Evolutionary conservation across 2,888 invertebrate species (phyloP), one percentile per base, ranked within the genome.

Genomic region (Hermodice carunculata): DNA sequence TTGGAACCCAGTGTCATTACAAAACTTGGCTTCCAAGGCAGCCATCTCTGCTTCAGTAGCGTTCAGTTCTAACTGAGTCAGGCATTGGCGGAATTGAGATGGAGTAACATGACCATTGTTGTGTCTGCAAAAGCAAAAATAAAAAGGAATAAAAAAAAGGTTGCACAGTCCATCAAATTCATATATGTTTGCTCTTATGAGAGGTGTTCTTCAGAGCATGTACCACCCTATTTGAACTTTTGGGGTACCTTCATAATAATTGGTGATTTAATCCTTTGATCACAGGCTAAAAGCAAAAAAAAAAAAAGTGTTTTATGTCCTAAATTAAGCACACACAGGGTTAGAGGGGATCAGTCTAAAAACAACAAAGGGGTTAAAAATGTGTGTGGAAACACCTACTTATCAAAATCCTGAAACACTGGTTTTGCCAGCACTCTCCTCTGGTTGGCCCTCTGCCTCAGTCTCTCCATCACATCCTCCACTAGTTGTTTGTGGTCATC

Each of bases 341-440:
- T n/a, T n/a, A n/a, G n/a, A n/a, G n/a, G n/a, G n/a, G n/a, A n/a
- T n/a, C n/a, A n/a, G n/a, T n/a, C n/a, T n/a, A n/a, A n/a, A n/a
- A n/a, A n/a, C n/a, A n/a, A n/a, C n/a, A n/a, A n/a, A n/a, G n/a
- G n/a, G n/a, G n/a, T n/a, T n/a, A n/a, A n/a, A n/a, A n/a, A n/a
- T n/a, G n/a, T n/a, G n/a, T n/a, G n/a, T n/a, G n/a, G n/a, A 46
- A 19, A 11, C n/a, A 32, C 61, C 53, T 64, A 85, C 85, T 70
- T 82, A 67, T 86, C 86, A 78, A 86, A 86, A 60, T 85, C 85
- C 65, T 82, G 81, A 67, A 86, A 85, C 14, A 78, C 78, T 43
- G 85, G 85, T 68, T 82, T 81, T 51, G 78, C 74, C 4, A 84
- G 79, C 8, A 85, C 77, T 22, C 85, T 68, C 65, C 85, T 70